Percentiles rank a stretch among this genome's conserved stretches.
phyloP scores from a whole-genome alignment of 2,797 vertebrate genomes.

The Monodelphis domestica region DNA sequence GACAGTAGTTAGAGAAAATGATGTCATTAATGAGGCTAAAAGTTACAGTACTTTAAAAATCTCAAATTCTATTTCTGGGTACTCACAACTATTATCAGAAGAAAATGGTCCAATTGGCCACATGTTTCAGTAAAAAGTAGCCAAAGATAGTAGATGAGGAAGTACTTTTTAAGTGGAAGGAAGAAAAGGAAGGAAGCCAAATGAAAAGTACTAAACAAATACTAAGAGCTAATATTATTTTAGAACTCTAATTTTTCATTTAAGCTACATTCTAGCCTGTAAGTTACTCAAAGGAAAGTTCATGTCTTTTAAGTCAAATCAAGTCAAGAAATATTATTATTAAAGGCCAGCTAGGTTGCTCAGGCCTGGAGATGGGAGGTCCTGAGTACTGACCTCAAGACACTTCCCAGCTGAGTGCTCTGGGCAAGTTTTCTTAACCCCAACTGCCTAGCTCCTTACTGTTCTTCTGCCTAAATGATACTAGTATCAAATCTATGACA shows the following conservation, averaged over 20 bases:
- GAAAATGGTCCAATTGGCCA: constrained; percentile 55
- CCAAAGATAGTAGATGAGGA: not conserved
- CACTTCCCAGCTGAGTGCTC: too few relatives aligned
- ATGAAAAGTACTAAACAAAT: constrained; percentile 35
- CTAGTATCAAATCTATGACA: too few relatives aligned
- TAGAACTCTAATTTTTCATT: constrained; percentile 10
- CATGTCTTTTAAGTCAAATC: not conserved
- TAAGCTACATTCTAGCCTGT: not conserved
- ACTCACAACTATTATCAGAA: constrained; percentile 43
- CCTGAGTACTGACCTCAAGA: too few relatives aligned
- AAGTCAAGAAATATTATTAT: not conserved
- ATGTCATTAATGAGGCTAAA: not conserved
- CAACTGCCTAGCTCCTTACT: too few relatives aligned
- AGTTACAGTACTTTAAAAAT: constrained; percentile 18
- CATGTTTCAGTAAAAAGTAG: constrained; percentile 31
- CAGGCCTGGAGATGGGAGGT: too few relatives aligned
- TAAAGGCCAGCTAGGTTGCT: too few relatives aligned
- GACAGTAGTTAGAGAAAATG: constrained; percentile 30
- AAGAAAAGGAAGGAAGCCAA: too few relatives aligned
- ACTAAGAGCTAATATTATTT: constrained; percentile 1
- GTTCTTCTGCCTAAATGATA: too few relatives aligned
- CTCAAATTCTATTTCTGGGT: constrained; percentile 38
- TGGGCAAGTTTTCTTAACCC: too few relatives aligned
- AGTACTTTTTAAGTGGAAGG: too few relatives aligned
- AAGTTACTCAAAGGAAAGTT: not conserved